These are phyloP conservation scores for Tamandua tetradactyla DNA, from an alignment of 2,797 vertebrate species.

Conservation along the genomic window DNA sequence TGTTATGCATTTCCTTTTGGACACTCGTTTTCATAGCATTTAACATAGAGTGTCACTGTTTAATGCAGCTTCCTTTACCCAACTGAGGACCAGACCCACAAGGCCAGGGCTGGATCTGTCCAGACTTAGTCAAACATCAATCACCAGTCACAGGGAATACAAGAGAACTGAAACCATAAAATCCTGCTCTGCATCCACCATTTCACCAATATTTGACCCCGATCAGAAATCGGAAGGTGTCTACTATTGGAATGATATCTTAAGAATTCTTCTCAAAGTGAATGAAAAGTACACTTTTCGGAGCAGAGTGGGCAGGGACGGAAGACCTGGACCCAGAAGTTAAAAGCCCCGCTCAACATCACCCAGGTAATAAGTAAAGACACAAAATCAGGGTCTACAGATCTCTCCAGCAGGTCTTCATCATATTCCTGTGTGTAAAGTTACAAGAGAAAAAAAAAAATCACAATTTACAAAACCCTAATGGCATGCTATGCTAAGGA, in stretches of 20 bases:
- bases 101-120: background rate
- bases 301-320: background rate
- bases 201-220: background rate
- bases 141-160: rapidly evolving
- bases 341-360: background rate
- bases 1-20: background rate
- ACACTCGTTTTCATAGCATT: too few species aligned
- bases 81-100: rapidly evolving
- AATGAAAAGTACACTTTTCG: background rate
- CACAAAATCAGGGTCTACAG: background rate
- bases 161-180: background rate
- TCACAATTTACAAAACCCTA: background rate
- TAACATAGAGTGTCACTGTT: background rate
- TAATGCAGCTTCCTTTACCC: too few species aligned
- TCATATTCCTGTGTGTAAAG: background rate
- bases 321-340: background rate
- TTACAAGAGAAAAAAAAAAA: background rate
- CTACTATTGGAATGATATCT: background rate
- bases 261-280: background rate
- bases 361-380: too few species aligned
- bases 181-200: too few species aligned
- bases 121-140: background rate
- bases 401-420: background rate
- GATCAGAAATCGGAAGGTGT: background rate
- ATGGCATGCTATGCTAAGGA: background rate